A percentile compares a stretch with the other conserved stretches of the same genome.
phyloP scores from a whole-genome alignment of 1,140 invertebrate genomes.

The Pseudomyrmex cubaensis region DNA sequence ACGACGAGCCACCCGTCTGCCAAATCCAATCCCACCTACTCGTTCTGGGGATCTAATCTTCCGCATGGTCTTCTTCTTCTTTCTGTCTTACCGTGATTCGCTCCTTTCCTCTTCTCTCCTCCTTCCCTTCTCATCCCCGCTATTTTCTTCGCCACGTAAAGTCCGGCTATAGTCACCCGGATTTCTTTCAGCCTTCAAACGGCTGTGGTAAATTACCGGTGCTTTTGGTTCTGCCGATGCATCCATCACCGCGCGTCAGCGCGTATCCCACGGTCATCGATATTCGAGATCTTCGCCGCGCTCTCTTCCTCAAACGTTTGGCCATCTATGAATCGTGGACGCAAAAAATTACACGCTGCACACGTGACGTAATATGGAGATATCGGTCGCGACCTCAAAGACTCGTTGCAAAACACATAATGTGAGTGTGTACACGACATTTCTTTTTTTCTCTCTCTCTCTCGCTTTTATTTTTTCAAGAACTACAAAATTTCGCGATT shows the following conservation, averaged over 20 bases:
- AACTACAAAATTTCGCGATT: background rate
- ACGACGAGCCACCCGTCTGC: slow-evolving; percentile 74
- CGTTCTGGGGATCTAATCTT: slow-evolving; percentile 69
- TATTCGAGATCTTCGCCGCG: slow-evolving; percentile 26
- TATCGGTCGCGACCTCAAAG: slow-evolving; percentile 21
- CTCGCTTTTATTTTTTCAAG: background rate
- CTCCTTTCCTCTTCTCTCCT: slow-evolving; percentile 5
- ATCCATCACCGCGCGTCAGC: slow-evolving; percentile 68
- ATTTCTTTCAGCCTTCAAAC: slow-evolving; percentile 58
- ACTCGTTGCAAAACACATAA: slow-evolving; percentile 6
- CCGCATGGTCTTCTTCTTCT: slow-evolving; percentile 64
- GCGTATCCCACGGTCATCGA: slow-evolving; percentile 28
- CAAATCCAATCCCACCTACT: slow-evolving; percentile 79
- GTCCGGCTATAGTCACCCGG: slow-evolving; percentile 42
- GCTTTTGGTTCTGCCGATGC: slow-evolving; percentile 48
- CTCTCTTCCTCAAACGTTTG: too few relatives aligned
- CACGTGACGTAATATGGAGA: slow-evolving; percentile 15
- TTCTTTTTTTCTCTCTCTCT: too few relatives aligned
- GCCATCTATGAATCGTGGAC: background rate
- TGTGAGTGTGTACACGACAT: background rate
- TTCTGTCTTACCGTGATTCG: background rate
- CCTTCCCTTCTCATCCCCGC: too few relatives aligned
- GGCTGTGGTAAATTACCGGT: slow-evolving; percentile 68
- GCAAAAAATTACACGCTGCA: background rate
- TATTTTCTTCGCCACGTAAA: background rate